Conservation (phyloP, 2,113 vertebrate species). For the Serinus canaria region DNA sequence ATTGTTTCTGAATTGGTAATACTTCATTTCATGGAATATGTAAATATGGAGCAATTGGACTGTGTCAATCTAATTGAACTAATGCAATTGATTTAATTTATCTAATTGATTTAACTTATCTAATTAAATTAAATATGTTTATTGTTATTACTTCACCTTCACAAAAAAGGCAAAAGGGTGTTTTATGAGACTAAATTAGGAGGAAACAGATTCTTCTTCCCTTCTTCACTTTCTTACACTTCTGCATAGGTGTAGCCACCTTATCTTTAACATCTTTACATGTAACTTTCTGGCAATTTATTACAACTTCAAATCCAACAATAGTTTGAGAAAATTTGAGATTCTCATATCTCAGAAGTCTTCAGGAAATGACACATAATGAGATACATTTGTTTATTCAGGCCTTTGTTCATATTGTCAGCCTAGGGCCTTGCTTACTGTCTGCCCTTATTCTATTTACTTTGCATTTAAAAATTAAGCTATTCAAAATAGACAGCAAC, state of each 20-base stretch:
- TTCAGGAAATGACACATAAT: conserved; percentile 2
- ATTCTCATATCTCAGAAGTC: not conserved
- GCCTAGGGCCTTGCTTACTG: not conserved
- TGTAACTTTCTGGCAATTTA: not conserved
- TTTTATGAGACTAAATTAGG: not conserved
- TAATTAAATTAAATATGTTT: not conserved
- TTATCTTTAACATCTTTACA: not conserved
- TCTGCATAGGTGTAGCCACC: not conserved
- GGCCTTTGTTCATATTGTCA: not conserved
- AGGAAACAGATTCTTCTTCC: not conserved
- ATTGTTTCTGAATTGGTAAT: not conserved
- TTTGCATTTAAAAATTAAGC: conserved; percentile 24
- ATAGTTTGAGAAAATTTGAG: not conserved
- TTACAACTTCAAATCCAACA: not conserved
- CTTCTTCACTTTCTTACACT: no score
- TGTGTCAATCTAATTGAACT: conserved; percentile 16
- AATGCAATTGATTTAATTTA: not conserved
- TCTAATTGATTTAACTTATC: not conserved
- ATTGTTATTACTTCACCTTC: not conserved
- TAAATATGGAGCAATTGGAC: not conserved
- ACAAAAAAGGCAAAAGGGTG: not conserved
- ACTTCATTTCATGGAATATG: not conserved
- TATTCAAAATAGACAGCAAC: not conserved
- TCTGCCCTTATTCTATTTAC: not conserved
- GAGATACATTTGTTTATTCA: not conserved